Evolutionary conservation across 1,140 invertebrate genomes (phyloP), one percentile per base, ranked within the genome.

Genomic region (Lethocerus indicus): DNA sequence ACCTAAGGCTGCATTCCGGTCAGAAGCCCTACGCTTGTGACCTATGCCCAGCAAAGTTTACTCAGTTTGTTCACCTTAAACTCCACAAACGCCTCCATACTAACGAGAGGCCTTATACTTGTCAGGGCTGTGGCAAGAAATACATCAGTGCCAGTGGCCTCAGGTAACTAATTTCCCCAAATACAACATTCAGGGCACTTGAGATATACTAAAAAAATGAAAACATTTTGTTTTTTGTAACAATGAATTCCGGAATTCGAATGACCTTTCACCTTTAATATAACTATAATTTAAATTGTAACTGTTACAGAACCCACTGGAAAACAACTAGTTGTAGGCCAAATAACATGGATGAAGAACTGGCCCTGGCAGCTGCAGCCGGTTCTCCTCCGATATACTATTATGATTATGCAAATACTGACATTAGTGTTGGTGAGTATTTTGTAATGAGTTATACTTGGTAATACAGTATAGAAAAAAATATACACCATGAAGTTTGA

Each of bases 141-240:
- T 99, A 99, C 65, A 98, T 98, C 59, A 95, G 90, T 60, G 91
- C 92, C n/a, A 91, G 86, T 37, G 95, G 94, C 12, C 69, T 98
- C 35, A 78, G 75, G 58, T 62, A 50, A 28, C 21, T 24, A 32
- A 39, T 39, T 20, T 39, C 23, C 1, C n/a, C 9, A 32, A 9
- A 32, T 32, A 32, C n/a, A 32, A 32, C n/a, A 9, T 9, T 9
- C 9, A 32, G 29, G 9, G n/a, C n/a, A n/a, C n/a, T n/a, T n/a
- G n/a, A n/a, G 20, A 14, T 12, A 41, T 41, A 9, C 9, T 41
- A 41, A 9, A 20, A 41, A 14, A 18, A 41, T 9, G 7, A 14
- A 13, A 20, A 41, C 12, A 9, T 41, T 41, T 14, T 7, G 20
- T 41, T 18, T 41, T 41, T 20, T 41, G 9, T 7, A 7, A 13